Evolutionary conservation across 2,797 vertebrate genomes (phyloP), one percentile per base, ranked within the genome.

Genomic region (Propithecus perrieri): DNA sequence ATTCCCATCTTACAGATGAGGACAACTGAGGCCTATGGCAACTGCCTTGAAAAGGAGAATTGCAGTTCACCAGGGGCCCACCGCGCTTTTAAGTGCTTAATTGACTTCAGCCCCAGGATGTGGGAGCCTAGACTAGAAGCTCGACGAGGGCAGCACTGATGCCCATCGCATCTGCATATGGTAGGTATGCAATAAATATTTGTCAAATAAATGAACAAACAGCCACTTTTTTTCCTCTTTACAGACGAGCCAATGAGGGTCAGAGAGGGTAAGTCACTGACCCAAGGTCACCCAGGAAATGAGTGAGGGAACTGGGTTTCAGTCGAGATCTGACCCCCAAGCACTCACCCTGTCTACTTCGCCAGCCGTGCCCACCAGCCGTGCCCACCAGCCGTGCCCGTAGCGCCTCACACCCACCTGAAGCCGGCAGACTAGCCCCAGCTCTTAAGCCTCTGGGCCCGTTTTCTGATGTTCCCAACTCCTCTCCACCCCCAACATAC

Each of bases 141-240:
- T 9, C 67, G 26, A 3, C 1, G 14, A 38, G 48, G 48, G 28
- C 30, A 14, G 33, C 35, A n/a, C 33, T 0, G 0, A 17, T 7
- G 33, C 67, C 61, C 7, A 18, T 13, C 8, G 28, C 61, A 22
- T 17, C 41, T 41, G 33, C n/a, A 48, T 43, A 0, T 0, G 2
- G 15, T 0, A 38, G 53, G 24, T 12, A 6, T 6, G 5, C 26
- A 50, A n/a, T 14, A 7, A 11, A 5, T 38, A 1, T 0, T 2
- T 20, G 22, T 0, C 43, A 17, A n/a, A 26, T 18, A 17, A 18
- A 9, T 2, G 1, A 69, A 43, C 50, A 14, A 53, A 76, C 30
- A 4, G 43, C 69, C 84, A 10, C n/a, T 35, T 30, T 43, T n/a
- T 30, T 6, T 22, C 5, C 22, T 46, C 74, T 79, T 59, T 9